Base-by-base conservation (phyloP, 92 coral and sea anemone genomes). In the Nematostella vectensis region DNA sequence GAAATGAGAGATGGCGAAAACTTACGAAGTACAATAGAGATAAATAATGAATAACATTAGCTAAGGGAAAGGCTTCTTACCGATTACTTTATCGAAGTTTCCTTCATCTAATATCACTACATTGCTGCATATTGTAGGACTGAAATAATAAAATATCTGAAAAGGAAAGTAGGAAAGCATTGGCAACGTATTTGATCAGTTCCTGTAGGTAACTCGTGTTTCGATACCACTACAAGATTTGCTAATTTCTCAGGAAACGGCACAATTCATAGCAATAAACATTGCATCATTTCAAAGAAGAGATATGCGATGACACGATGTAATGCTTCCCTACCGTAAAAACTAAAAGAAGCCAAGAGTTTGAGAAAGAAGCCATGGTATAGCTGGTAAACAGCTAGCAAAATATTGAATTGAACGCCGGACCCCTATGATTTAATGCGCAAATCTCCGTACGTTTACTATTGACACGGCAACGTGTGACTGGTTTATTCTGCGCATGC, bases 381-480 rank as follows among this genome's bases (percentile, higher is more conserved):
- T 59, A 57, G 51, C 61, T 67, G 37, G 43, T 45, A 47, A 62
- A 40, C 58, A 10, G 23, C 16, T 55, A 42, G 47, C 44, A 48
- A 28, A 28, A 23, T 42, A 47, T 54, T 39, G 27, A 29, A 63
- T 33, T 59, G 39, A 60, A 40, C 53, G n/a, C n/a, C n/a, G n/a
- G n/a, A n/a, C n/a, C n/a, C 21, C 27, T 38, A 66, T 54, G 78
- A 79, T 79, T 37, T 57, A 60, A 55, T 36, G n/a, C 36, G 75
- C 23, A 68, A 57, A 68, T 76, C 80, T 77, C 80, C 87, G 43
- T 57, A 30, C 31, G n/a, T 31, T 15, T 27, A 42, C 66, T 56
- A 57, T 71, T 84, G 94, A 84, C 94, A 84, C 94, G 87, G 94
- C 94, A 70, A 50, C 3, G 17, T 53, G 43, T 67, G 82, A 84